Evolutionary conservation across 2,888 invertebrate species (phyloP), one percentile per base, ranked within the genome.

Genomic region (Lepidochitona cinerea): DNA sequence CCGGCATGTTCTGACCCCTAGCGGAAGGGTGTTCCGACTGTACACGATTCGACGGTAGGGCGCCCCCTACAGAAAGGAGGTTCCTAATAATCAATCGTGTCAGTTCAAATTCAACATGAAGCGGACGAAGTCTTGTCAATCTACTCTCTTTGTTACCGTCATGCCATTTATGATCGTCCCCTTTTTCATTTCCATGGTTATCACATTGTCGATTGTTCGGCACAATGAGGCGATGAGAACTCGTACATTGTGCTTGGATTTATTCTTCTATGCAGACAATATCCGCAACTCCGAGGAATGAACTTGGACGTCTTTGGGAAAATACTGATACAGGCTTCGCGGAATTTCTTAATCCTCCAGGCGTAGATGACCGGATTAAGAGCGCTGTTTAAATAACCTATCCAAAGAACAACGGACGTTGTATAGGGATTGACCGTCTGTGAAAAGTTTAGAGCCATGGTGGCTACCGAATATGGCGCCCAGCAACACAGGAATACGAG

Each of bases 291-390:
- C 18, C 52, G 23, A 4, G 54, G 32, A 64, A 70, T 32, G 41
- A 73, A 37, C 26, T 73, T 73, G 23, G 67, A 52, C 14, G 65
- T 12, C 23, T 67, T 67, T 3, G 82, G 81, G 9, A 80, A 18
- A 33, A 80, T 70, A 2, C 75, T 71, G 9, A 37, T n/a, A 68
- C 81, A 83, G 1, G 79, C 79, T 9, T 77, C 78, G 9, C 83
- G 73, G 70, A 81, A 89, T 49, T 86, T 85, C 7, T 80, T 81
- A 49, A 88, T 87, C 52, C 87, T 76, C 64, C 80, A 78, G 71
- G 78, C 81, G 70, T 86, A 89, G 6, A 88, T 84, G 18, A 87
- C 70, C 7, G 89, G 88, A 75, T 88, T 87, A 0, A 87, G 54
- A 2, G 87, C 84, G 70, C 84, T 79, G 77, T 87, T 88, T 6